Evolutionary conservation across 2,888 invertebrate genomes (phyloP).

Genomic region (Geophilus truncorum): DNA sequence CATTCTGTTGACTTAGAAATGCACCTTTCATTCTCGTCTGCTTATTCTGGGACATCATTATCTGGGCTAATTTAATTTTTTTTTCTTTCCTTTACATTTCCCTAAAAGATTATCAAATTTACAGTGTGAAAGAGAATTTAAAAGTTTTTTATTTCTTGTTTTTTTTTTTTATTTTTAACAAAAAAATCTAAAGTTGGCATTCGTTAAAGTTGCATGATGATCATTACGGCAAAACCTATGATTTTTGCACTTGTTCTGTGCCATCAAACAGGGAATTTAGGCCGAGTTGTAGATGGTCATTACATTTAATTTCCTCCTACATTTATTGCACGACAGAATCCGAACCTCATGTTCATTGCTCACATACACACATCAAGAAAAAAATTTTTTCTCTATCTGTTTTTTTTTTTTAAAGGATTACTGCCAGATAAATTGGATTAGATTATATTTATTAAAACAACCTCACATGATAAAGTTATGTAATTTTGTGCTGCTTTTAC

Average conservation of each 20-base stretch:
- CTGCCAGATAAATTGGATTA: background rate
- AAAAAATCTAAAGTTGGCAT: background rate
- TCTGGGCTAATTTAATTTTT: background rate
- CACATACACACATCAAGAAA: background rate
- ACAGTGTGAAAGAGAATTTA: no score
- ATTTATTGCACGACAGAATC: background rate
- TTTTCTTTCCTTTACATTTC: background rate
- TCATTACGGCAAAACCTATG: background rate
- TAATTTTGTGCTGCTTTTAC: background rate
- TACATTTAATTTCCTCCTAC: background rate
- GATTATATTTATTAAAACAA: background rate
- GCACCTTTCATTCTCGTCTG: background rate
- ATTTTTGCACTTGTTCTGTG: slow-evolving; percentile 19
- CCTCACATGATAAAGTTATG: background rate
- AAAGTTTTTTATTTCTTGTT: background rate
- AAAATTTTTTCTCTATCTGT: background rate
- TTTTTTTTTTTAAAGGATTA: background rate
- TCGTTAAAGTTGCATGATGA: background rate
- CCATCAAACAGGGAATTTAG: background rate
- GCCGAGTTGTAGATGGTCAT: background rate
- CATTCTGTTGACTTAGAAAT: background rate
- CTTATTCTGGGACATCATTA: background rate
- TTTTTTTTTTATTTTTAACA: background rate
- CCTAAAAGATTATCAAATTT: background rate
- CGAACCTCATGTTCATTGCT: background rate